Evolutionary conservation across 2,113 vertebrate genomes (phyloP), one percentile per base, ranked within the genome.

Genomic region (Trematocara marginatum): DNA sequence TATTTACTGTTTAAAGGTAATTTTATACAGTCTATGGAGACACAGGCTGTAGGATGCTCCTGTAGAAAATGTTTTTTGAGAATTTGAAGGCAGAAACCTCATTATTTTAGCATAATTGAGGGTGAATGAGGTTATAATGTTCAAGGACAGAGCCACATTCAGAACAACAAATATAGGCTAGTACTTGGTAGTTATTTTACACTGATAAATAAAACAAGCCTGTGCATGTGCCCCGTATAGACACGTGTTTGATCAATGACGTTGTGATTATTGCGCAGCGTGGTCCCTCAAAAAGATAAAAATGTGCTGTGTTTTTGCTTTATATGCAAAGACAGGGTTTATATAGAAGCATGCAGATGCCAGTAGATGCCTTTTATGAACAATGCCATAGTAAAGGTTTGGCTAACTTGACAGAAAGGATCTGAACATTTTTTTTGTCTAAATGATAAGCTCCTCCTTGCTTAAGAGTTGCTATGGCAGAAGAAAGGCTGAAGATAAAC

Each of bases 171-270:
- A 51, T 51, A 76, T 26, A 74, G 40, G 23, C 40, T 51, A 12
- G 45, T 76, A 76, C 26, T 31, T 49, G 23, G 23, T 47, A 74
- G 40, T 47, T 74, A 47, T 29, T 49, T 47, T 74, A 18, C 23
- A 74, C 69, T 49, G 15, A 49, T 31, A 49, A 74, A 74, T 47
- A 74, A 47, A 74, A 74, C 69, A 74, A 74, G 69, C 15, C 10
- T 76, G 71, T 76, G 45, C 2, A n/a, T 34, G 26, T 51, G 42
- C 4, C 4, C 23, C 0, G 0, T n/a, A 7, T 18, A 51, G 45
- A 0, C 26, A 76, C 1, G 16, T 51, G 42, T 74, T 74, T 74
- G 69, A 31, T 31, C 15, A 49, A 3, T 49, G 69, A 49, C 15
- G 0, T 18, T 31, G 4, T 76, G 26, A 76, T 51, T 29, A 74